Evolutionary conservation across 1,140 invertebrate genomes (phyloP), one percentile per base, ranked within the genome.

Genomic region (Drosophila sp.): DNA sequence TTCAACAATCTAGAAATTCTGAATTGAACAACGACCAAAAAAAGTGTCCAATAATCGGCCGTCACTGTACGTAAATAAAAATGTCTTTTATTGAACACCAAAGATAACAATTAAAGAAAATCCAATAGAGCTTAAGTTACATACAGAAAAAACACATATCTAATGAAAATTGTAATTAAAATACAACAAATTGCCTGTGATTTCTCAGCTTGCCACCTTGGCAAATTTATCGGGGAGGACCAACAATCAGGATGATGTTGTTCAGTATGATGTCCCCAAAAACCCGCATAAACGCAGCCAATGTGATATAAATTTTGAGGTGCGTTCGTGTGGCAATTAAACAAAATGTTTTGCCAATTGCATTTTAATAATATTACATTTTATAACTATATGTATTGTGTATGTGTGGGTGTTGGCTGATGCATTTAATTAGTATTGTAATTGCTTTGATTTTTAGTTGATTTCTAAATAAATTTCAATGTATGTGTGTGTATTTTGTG

Each of bases 271-370:
- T 85, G 77, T 89, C 60, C 84, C 84, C 66, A 80, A 80, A 68
- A 91, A 91, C 71, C 68, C 74, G 62, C 73, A 78, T 65, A 83
- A 77, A 33, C 84, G 79, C 74, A 89, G 76, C 66, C 77, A 89
- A 82, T 83, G 83, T 78, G 76, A 91, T 91, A 82, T 91, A 65
- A 90, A 86, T 91, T 91, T 86, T 76, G 89, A 91, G 90, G 80
- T 76, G 70, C 58, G 74, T 80, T 76, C 62, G 44, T 71, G 66
- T 68, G 83, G 76, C 57, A 84, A 80, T 68, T 72, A 62, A 62
- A 27, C 27, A 33, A 32, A 27, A 62, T 61, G 62, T 74, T 66
- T 54, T 41, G 29, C 61, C 69, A 25, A 23, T 35, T 58, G 56
- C 17, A 35, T 58, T 58, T 58, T 10, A 8, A 58, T 35, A 58